phyloP scores from a whole-genome alignment of 2,888 invertebrate genomes.

The Platycnemis pennipes region DNA sequence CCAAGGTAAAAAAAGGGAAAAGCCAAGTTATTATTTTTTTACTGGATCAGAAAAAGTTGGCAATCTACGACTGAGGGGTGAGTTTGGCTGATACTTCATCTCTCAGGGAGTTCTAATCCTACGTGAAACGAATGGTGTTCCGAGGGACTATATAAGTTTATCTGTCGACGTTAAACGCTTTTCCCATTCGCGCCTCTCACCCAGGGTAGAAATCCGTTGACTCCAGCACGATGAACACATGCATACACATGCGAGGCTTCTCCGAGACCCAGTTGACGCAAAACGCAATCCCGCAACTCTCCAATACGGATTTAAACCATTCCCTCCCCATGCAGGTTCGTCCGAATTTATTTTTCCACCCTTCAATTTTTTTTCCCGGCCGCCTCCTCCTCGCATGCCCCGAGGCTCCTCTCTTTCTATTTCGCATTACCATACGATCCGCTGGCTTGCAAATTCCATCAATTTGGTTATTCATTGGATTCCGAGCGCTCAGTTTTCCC shows the following conservation, averaged over 20 bases:
- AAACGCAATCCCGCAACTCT: not conserved
- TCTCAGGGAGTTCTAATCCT: too few species aligned
- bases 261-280: not conserved
- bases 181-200: not conserved
- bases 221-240: not conserved
- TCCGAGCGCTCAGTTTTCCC: not conserved
- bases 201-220: not conserved
- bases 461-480: constrained; percentile 39
- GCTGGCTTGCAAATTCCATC: constrained; percentile 32
- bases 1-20: too few species aligned
- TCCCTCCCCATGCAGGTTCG: not conserved
- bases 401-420: not conserved
- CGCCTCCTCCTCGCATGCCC: not conserved
- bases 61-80: too few species aligned
- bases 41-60: too few species aligned
- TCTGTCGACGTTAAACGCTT: not conserved
- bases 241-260: not conserved
- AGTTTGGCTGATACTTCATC: too few species aligned
- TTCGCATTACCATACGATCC: constrained; percentile 18
- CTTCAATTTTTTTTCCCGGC: not conserved
- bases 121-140: too few species aligned
- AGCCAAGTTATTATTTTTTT: too few species aligned
- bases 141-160: too few species aligned
- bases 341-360: not conserved
- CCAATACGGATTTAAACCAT: not conserved